Percentiles rank a stretch among this genome's conserved stretches.
phyloP scores from a whole-genome alignment of 2,797 vertebrate species.

The Etheostoma nigrum region DNA sequence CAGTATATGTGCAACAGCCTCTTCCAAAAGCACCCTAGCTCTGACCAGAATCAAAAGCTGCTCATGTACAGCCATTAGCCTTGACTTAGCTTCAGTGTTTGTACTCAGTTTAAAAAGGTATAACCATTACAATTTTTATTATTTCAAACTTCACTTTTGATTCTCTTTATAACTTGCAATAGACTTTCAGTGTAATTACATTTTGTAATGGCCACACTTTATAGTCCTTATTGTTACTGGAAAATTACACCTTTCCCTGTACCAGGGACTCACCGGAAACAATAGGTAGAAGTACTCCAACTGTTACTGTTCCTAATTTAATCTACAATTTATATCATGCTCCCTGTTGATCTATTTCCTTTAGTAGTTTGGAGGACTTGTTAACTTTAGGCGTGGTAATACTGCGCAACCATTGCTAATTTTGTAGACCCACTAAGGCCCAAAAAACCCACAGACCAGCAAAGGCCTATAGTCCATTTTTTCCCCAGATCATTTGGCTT shows the following conservation, averaged over 20 bases:
- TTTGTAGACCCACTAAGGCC: background rate
- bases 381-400: background rate
- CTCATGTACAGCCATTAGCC: background rate
- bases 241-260: background rate
- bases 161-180: background rate
- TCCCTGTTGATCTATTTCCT: background rate
- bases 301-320: too few relatives aligned
- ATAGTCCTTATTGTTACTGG: background rate
- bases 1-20: background rate
- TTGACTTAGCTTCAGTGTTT: background rate
- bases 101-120: background rate
- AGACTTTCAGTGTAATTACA: background rate
- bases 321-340: background rate
- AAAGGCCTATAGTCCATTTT: background rate
- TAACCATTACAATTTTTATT: background rate
- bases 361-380: background rate
- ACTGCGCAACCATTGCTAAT: background rate
- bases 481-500: background rate
- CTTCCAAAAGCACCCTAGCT: background rate
- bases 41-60: background rate
- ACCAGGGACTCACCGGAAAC: background rate
- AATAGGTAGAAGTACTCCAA: too few relatives aligned
- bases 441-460: background rate
- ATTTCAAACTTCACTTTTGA: background rate
- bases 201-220: background rate